A percentile compares a stretch with the other conserved stretches of the same genome.
Conservation (phyloP, 1,140 invertebrate genomes). For the Pomacea maculata region DNA sequence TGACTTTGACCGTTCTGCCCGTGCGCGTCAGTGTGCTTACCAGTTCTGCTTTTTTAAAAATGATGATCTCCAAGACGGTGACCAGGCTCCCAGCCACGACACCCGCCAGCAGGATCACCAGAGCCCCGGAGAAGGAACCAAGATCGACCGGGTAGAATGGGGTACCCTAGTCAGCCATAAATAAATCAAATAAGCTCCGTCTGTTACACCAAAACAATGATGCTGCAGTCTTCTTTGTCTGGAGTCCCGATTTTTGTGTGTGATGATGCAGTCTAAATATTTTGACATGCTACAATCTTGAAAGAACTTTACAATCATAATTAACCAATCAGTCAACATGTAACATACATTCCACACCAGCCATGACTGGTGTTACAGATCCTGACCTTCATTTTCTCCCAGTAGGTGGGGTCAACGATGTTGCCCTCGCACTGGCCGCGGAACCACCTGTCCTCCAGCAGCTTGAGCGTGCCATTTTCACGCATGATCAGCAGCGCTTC, state of each 20-base stretch:
- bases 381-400: slow-evolving; percentile 32
- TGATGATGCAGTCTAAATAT: no score
- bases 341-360: no score
- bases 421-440: slow-evolving; percentile 30
- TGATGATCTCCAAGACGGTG: slow-evolving; percentile 34
- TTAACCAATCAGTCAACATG: no score
- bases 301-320: no score
- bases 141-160: slow-evolving; percentile 40
- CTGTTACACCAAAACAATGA: not conserved
- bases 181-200: not conserved
- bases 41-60: slow-evolving; percentile 46
- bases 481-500: slow-evolving; percentile 31
- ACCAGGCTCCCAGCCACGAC: slow-evolving; percentile 40
- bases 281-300: no score
- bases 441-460: slow-evolving; percentile 48
- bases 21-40: slow-evolving; percentile 15
- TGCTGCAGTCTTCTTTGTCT: no score
- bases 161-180: slow-evolving; percentile 3
- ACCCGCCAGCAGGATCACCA: slow-evolving; percentile 42
- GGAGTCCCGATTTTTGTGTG: no score
- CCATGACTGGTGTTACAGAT: not conserved
- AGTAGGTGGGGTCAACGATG: slow-evolving; percentile 27
- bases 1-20: no score
- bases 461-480: slow-evolving; percentile 37
- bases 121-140: slow-evolving; percentile 46